Evolutionary conservation across 2,113 vertebrate genomes (phyloP).

Genomic region (Prunella himalayana): DNA sequence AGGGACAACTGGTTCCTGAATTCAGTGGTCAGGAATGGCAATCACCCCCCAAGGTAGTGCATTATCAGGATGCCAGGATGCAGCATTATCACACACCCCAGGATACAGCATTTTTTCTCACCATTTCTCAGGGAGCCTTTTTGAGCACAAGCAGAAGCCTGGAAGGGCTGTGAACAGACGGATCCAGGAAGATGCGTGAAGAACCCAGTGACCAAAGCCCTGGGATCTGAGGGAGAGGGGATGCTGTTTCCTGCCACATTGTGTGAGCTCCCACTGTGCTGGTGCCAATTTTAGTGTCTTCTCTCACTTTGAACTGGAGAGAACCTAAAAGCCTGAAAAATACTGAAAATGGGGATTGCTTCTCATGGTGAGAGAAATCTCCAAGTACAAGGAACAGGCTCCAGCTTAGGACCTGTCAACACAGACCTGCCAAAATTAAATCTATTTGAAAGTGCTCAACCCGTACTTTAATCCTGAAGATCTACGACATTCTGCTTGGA

Average conservation of each 20-base stretch:
- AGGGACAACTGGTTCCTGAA: neutral
- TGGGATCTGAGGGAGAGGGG: neutral
- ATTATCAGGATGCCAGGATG: neutral
- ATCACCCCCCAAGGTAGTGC: rapidly evolving
- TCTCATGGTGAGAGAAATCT: neutral
- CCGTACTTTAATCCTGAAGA: neutral
- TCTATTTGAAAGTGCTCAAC: neutral
- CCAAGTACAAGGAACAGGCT: neutral
- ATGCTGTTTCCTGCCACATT: neutral
- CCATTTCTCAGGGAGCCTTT: neutral
- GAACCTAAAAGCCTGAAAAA: neutral
- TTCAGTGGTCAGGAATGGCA: neutral
- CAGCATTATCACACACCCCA: neutral
- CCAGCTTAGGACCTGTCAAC: neutral
- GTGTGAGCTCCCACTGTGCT: neutral
- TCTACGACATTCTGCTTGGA: neutral
- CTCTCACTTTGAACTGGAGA: neutral
- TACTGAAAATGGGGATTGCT: neutral
- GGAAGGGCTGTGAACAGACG: neutral
- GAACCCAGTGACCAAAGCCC: neutral
- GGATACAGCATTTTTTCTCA: neutral
- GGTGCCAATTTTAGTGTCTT: conserved; percentile 1
- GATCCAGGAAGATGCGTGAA: neutral
- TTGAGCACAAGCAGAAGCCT: neutral
- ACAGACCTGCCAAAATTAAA: neutral